phyloP scores from a whole-genome alignment of 2,797 vertebrate species.

The Arctocebus calabarensis region DNA sequence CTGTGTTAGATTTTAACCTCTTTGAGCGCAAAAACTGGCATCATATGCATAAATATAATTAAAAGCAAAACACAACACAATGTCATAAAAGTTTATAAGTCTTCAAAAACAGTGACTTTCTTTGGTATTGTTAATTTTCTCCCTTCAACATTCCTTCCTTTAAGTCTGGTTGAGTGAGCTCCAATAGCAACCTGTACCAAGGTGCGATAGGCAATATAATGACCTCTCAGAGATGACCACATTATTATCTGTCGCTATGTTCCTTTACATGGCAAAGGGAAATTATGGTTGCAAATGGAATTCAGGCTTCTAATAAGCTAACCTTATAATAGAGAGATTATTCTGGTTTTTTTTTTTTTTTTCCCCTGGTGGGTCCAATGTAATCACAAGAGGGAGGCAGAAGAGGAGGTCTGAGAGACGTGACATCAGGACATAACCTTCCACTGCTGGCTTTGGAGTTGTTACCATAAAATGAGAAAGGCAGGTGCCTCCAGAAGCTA shows the following conservation, averaged over 20 bases:
- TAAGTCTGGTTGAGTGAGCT: background rate
- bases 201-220: background rate
- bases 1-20: constrained; percentile 53
- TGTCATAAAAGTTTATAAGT: constrained; percentile 3
- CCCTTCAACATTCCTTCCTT: background rate
- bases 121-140: constrained; percentile 26
- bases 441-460: background rate
- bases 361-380: background rate
- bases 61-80: constrained; percentile 1
- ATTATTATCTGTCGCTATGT: background rate
- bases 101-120: background rate
- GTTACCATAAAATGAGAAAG: background rate
- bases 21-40: constrained; percentile 35
- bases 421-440: background rate
- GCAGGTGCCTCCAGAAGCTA: background rate
- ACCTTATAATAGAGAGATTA: background rate
- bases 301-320: background rate
- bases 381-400: background rate
- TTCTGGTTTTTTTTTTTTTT: background rate
- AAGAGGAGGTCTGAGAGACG: background rate
- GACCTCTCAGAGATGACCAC: background rate
- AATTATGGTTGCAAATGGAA: background rate
- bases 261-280: background rate
- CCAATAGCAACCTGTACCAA: background rate
- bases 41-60: background rate